These are phyloP conservation scores for Tragelaphus imberbis DNA, from an alignment of 2,113 vertebrate genomes.

Conservation along the genomic window DNA sequence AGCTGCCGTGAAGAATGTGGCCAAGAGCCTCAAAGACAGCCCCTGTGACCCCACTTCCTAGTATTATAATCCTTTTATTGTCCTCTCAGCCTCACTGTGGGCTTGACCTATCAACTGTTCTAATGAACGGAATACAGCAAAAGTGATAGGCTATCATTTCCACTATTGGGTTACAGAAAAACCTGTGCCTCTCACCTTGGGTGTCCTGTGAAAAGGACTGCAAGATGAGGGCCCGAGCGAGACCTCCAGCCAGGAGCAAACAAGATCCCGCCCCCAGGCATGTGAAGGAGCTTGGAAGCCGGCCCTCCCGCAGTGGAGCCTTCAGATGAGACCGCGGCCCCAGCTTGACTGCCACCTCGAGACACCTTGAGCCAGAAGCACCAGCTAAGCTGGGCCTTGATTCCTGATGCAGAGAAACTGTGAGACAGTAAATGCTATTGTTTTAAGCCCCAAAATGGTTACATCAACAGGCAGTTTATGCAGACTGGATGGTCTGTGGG, in stretches of 20 bases:
- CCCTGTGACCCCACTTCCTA: neutral
- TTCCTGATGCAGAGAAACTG: neutral
- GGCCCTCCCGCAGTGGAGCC: neutral
- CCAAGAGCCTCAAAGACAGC: neutral
- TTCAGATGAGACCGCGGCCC: neutral
- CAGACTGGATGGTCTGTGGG: neutral
- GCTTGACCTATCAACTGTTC: neutral
- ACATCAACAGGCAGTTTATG: neutral
- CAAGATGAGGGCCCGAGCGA: accelerated
- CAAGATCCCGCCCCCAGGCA: accelerated
- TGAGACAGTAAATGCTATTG: neutral
- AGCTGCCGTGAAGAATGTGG: accelerated
- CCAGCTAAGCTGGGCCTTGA: neutral
- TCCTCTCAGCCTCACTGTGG: neutral
- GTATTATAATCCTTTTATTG: neutral
- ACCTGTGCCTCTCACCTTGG: neutral
- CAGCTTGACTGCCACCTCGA: neutral
- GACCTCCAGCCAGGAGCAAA: neutral
- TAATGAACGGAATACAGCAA: neutral
- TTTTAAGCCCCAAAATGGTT: neutral
- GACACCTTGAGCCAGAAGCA: neutral
- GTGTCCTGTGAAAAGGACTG: neutral
- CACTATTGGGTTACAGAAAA: neutral
- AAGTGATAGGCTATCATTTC: neutral
- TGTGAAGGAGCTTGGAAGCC: accelerated